Evolutionary conservation across 2,113 vertebrate genomes (phyloP), one percentile per base, ranked within the genome.

Genomic region (Tympanuchus pallidicinctus): DNA sequence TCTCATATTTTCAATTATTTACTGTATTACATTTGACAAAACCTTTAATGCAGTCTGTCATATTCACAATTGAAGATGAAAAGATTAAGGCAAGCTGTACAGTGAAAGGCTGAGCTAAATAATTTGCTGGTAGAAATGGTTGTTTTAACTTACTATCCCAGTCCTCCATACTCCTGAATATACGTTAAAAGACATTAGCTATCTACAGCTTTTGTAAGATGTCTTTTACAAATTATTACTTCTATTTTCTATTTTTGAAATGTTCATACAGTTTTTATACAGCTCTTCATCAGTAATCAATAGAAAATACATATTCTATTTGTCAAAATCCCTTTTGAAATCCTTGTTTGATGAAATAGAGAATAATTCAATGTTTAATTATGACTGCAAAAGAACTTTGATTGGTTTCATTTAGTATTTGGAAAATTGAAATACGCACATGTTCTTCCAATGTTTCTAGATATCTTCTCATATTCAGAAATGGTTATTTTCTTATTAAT

Each of bases 311-410:
- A 4, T 17, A n/a, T 6, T 21, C 1, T 76, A 32, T 82, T 28
- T 88, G 21, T 25, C 32, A 72, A 84, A 76, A 73, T 67, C 66
- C 11, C 57, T 65, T 86, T 71, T 69, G 45, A 83, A 95, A 88
- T 54, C 2, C 3, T 64, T 10, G 40, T 81, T 88, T 5, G 1
- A 36, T n/a, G n/a, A 2, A 88, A 32, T 63, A 74, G 82, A 88
- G 30, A 70, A 70, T 7, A 21, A 69, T 86, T 86, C 81, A 61
- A 61, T 61, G 17, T 48, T 40, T 66, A 75, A 75, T 65, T 84
- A 38, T 6, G 4, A 43, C 17, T 6, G 18, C 2, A 60, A 88
- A 96, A 86, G 0, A 0, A 1, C 11, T 89, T 92, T 47, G 15
- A 36, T 72, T 80, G 8, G 13, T 86, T 89, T 86, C 13, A 50